phyloP scores from a whole-genome alignment of 2,113 vertebrate species.

The Oreotrochilus melanogaster region DNA sequence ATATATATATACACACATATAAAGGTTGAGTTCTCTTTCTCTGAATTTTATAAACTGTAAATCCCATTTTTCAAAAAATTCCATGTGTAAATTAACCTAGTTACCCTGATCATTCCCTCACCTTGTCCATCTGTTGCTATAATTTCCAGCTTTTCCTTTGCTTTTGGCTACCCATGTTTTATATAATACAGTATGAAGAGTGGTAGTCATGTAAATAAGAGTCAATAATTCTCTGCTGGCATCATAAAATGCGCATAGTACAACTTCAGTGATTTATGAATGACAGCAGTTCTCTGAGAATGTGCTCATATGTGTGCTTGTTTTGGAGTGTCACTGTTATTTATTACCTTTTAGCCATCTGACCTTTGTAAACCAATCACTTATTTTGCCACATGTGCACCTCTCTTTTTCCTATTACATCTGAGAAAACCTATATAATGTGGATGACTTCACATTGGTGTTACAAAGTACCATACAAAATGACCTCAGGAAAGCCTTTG shows the following conservation, averaged over 20 bases:
- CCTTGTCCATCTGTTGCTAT: not conserved
- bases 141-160: not conserved
- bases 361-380: not conserved
- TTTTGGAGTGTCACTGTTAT: not conserved
- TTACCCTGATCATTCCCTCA: not conserved
- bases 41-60: not conserved
- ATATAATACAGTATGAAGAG: not conserved
- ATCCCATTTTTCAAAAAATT: not conserved
- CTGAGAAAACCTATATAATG: not conserved
- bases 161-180: not conserved
- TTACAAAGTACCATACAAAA: not conserved
- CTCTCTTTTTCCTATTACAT: not conserved
- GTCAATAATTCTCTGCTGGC: not conserved
- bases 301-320: not conserved
- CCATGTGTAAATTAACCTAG: not conserved
- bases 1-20: not conserved
- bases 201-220: not conserved
- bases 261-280: conserved; percentile 16
- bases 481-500: not conserved
- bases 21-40: not conserved
- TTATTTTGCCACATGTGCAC: not conserved
- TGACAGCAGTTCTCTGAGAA: not conserved
- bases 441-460: not conserved
- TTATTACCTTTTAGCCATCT: not conserved
- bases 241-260: not conserved